phyloP scores from a whole-genome alignment of 2,797 vertebrate species.

The Darevskia nairensis region DNA sequence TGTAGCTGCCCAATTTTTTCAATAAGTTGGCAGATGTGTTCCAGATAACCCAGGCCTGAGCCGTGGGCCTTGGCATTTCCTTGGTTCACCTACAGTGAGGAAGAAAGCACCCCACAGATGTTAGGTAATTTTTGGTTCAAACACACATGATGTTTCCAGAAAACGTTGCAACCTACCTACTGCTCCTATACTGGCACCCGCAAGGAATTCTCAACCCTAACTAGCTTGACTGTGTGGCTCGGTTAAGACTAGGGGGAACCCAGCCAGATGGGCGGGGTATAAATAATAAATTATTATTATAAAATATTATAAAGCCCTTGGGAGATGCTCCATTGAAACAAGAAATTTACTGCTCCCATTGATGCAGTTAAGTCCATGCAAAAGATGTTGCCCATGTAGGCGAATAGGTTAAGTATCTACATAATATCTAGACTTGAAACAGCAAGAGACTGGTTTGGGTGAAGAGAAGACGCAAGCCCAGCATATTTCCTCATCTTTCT shows the following conservation, averaged over 20 bases:
- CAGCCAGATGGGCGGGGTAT: too few relatives aligned
- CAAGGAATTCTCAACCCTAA: neutral
- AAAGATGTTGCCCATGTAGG: neutral
- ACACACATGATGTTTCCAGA: neutral
- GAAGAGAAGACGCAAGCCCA: neutral
- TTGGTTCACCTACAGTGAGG: constrained; percentile 78
- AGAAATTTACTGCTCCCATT: neutral
- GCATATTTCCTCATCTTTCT: neutral
- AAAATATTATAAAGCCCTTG: too few relatives aligned
- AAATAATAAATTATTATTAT: too few relatives aligned
- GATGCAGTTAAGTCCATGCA: neutral
- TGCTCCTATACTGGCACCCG: neutral
- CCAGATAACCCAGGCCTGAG: constrained; percentile 88
- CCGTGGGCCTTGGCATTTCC: constrained; percentile 75
- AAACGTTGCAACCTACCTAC: neutral
- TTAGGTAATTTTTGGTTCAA: neutral
- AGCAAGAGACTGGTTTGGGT: neutral
- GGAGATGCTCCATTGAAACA: neutral
- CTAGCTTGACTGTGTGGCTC: neutral
- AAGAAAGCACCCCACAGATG: constrained; percentile 1
- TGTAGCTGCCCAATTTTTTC: constrained; percentile 91
- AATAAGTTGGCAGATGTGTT: constrained; percentile 90
- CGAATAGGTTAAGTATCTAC: too few relatives aligned
- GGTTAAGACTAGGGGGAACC: neutral
- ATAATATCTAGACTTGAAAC: neutral